phyloP scores from a whole-genome alignment of 2,888 invertebrate genomes.

The Seira musarum region DNA sequence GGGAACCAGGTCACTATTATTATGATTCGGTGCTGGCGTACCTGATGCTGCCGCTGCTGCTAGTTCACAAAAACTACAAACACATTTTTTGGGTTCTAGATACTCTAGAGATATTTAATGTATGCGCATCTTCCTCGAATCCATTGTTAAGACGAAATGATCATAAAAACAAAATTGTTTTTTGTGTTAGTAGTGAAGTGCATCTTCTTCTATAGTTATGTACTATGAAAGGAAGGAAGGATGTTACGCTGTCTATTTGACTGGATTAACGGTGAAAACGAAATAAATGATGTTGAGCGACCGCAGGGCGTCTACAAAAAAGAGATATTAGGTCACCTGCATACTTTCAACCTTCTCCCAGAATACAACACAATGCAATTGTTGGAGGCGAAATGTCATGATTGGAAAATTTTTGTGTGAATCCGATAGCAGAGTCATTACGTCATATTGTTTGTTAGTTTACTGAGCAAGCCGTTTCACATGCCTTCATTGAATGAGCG shows the following conservation, averaged over 20 bases:
- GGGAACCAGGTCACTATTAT: slow-evolving; percentile 12
- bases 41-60: not conserved
- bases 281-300: slow-evolving; percentile 30
- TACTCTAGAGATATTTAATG: no score
- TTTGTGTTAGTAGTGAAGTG: slow-evolving; percentile 22
- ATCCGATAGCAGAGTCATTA: slow-evolving; percentile 15
- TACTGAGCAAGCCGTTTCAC: not conserved
- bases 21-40: not conserved
- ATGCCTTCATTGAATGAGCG: not conserved
- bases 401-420: slow-evolving; percentile 39
- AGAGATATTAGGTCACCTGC: slow-evolving; percentile 40
- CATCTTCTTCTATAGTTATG: not conserved
- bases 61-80: no score
- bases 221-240: slow-evolving; percentile 4
- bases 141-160: slow-evolving; percentile 5
- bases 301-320: slow-evolving; percentile 19
- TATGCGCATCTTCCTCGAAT: slow-evolving; percentile 1
- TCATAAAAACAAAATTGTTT: slow-evolving; percentile 26
- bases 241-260: not conserved
- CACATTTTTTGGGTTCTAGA: no score
- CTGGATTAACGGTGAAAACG: slow-evolving; percentile 48
- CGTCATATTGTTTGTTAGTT: not conserved
- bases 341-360: slow-evolving; percentile 22
- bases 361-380: slow-evolving; percentile 34
- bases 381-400: slow-evolving; percentile 27